phyloP scores from a whole-genome alignment of 2,113 vertebrate genomes.

The Malurus cyaneus region DNA sequence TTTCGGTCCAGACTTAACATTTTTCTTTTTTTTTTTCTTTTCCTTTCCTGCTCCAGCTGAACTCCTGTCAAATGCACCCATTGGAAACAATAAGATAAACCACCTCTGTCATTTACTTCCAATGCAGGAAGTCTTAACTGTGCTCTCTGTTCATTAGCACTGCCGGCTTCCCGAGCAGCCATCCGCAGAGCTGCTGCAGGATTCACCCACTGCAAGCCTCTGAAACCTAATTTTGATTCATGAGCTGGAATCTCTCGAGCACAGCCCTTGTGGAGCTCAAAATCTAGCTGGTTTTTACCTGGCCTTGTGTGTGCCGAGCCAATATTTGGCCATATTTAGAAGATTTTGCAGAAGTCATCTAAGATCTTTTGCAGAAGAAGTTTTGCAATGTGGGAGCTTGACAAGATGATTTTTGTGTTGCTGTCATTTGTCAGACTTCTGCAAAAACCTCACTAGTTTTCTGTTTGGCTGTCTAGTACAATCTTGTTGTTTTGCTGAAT shows the following conservation, averaged over 20 bases:
- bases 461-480: background rate
- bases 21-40: background rate
- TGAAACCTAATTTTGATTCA: constrained; percentile 56
- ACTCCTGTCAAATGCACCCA: constrained; percentile 42
- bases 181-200: constrained; percentile 52
- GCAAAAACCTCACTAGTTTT: background rate
- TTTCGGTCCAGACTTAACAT: constrained; percentile 45
- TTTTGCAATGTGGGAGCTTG: background rate
- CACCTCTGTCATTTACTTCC: constrained; percentile 68
- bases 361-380: background rate
- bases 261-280: background rate
- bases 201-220: background rate
- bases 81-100: constrained; percentile 69
- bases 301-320: background rate
- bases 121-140: constrained; percentile 53
- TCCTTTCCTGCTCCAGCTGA: background rate
- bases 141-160: constrained; percentile 51
- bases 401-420: background rate
- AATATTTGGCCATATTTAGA: background rate
- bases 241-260: constrained; percentile 42
- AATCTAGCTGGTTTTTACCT: background rate
- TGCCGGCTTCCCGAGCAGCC: constrained; percentile 18
- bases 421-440: background rate
- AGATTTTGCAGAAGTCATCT: background rate
- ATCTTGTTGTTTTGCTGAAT: background rate